Conservation (phyloP, 1,140 invertebrate species). For the Heliconius hewitsoni region DNA sequence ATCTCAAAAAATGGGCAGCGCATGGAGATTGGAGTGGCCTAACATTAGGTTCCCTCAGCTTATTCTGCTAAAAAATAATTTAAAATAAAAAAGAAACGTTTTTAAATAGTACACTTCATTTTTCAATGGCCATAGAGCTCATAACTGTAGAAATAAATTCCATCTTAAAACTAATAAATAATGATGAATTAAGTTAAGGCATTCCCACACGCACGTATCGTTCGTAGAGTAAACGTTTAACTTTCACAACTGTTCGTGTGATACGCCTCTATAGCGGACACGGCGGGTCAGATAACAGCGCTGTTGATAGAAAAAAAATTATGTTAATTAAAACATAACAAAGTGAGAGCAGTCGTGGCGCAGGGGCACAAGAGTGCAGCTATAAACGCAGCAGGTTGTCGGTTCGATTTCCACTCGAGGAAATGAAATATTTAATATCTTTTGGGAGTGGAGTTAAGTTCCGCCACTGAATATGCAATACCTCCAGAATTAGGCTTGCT, state of each 20-base stretch:
- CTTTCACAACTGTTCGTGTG: constrained; percentile 15
- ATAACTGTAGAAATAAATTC: background rate
- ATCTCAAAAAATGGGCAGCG: too few relatives aligned
- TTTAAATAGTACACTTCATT: background rate
- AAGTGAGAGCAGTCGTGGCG: too few relatives aligned
- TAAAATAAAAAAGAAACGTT: background rate
- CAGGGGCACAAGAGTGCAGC: too few relatives aligned
- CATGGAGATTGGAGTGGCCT: too few relatives aligned
- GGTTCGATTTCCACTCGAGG: too few relatives aligned
- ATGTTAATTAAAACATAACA: background rate
- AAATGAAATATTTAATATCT: too few relatives aligned
- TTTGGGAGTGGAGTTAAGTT: too few relatives aligned
- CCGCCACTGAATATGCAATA: too few relatives aligned
- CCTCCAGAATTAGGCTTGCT: too few relatives aligned
- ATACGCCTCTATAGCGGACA: constrained; percentile 22
- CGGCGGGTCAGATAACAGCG: constrained; percentile 22
- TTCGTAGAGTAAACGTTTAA: background rate
- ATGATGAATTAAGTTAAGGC: constrained; percentile 24
- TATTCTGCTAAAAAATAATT: too few relatives aligned
- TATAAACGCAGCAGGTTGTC: too few relatives aligned
- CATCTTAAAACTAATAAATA: background rate
- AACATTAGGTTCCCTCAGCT: too few relatives aligned
- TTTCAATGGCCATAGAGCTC: background rate
- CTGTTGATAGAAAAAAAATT: constrained; percentile 17
- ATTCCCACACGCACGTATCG: constrained; percentile 22